Evolutionary conservation across 2,888 invertebrate species (phyloP).

Genomic region (Pammene fasciana): DNA sequence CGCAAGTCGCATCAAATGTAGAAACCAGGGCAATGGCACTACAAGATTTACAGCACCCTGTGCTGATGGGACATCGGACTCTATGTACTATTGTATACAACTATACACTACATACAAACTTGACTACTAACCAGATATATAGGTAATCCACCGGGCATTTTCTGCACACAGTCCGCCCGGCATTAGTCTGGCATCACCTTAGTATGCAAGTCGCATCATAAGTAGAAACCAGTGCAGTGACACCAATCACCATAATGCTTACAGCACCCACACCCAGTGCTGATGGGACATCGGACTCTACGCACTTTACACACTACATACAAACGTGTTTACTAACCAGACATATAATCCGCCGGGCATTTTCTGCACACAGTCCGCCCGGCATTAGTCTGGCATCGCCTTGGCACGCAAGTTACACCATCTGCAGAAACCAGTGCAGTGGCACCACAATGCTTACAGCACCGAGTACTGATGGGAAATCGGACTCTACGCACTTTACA

Average conservation of each 20-base stretch:
- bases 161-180: constrained; percentile 66
- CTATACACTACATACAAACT: no score
- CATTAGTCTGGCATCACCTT: constrained; percentile 64
- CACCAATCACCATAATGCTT: no score
- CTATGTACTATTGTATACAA: no score
- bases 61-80: constrained; percentile 59
- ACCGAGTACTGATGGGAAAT: no score
- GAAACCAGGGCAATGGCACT: constrained; percentile 68
- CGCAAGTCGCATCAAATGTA: constrained; percentile 64
- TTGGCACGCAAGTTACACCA: constrained; percentile 52
- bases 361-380: constrained; percentile 69
- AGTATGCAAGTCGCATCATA: constrained; percentile 51
- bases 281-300: no score
- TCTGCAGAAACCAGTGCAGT: no score
- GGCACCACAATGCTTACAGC: no score
- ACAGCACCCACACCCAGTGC: no score
- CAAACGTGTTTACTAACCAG: constrained; percentile 57
- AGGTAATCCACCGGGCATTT: constrained; percentile 71
- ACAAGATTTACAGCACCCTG: constrained; percentile 62
- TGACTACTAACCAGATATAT: constrained; percentile 63
- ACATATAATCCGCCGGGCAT: constrained; percentile 70
- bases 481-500: no score
- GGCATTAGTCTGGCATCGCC: constrained; percentile 64
- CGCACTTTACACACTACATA: no score
- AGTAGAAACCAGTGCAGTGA: no score